Evolutionary conservation across 2,797 vertebrate species (phyloP), one percentile per base, ranked within the genome.

Genomic region (Sebastes steindachneri): DNA sequence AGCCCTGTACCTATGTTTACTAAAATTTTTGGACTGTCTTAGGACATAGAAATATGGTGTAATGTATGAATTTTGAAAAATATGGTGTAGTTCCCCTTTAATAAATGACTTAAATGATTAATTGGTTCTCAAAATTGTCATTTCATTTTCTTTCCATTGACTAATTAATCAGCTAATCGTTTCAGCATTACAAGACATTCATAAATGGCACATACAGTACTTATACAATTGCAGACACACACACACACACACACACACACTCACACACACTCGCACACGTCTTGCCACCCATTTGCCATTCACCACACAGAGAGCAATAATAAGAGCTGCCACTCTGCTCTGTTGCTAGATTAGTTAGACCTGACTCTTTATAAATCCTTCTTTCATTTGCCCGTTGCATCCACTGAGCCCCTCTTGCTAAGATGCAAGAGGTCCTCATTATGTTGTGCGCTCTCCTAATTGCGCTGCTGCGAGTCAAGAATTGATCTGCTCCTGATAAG

Each of bases 401-500:
- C 83, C 80, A 60, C 74, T 37, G 81, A 89, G 89, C 83, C 65
- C 63, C 63, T 73, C 80, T 85, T 69, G 81, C 88, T 85, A 78
- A 86, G 82, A 90, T 86, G 83, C 88, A 73, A 81, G 79, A 86
- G 86, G 74, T 88, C 73, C 88, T 89, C 84, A 82, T 93, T 88
- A 94, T 28, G 28, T 66, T 29, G 69, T 67, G 62, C 59, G 6
- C 73, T 86, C 86, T 71, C 64, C 84, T 93, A 92, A 94, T 90
- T 89, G 89, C 86, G 70, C 74, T 68, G 81, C 86, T 69, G 75
- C 25, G 83, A 83, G 83, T 80, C 64, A 80, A 72, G 77, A 81
- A 94, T 93, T 89, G 92, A 95, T 95, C 90, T 10, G 74, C 62
- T 63, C 58, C 60, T 66, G 68, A 84, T 87, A 73, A 62, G 58